A percentile compares a stretch with the other conserved stretches of the same genome.
Conservation (phyloP, 2,888 invertebrate genomes). For the Chalcosyrphus nemorum region DNA sequence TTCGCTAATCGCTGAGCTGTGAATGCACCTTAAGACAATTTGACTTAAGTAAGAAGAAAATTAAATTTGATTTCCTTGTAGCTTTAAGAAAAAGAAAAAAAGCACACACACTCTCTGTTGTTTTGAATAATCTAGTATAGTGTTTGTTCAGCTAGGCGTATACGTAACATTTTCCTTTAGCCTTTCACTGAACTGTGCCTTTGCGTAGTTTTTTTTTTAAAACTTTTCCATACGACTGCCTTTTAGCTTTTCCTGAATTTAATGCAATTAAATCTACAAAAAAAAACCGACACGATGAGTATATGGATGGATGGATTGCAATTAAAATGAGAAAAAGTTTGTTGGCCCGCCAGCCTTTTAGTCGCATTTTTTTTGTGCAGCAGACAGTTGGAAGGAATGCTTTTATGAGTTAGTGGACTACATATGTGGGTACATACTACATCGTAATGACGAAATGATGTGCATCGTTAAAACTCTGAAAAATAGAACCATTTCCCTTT, state of each 20-base stretch:
- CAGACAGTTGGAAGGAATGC: background rate
- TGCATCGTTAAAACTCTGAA: background rate
- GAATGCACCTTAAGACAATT: too few species aligned
- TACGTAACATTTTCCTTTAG: background rate
- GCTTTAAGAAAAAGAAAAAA: background rate
- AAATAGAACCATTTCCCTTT: too few species aligned
- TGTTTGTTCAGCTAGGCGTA: background rate
- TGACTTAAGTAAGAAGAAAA: too few species aligned
- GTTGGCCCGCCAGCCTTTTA: conserved; percentile 37
- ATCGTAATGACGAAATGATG: background rate
- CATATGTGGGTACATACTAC: background rate
- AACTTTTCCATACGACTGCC: background rate
- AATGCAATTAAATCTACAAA: conserved; percentile 27
- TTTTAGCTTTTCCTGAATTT: background rate
- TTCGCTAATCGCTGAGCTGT: too few species aligned
- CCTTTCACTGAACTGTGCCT: background rate
- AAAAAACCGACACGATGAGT: background rate
- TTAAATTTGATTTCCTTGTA: too few species aligned
- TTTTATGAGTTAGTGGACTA: background rate
- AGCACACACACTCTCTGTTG: background rate
- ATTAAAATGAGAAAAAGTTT: conserved; percentile 26
- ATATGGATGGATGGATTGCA: conserved; percentile 26
- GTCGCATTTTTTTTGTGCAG: background rate
- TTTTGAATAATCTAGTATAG: background rate
- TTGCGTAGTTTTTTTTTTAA: too few species aligned